Evolutionary conservation across 2,797 vertebrate species (phyloP).

Genomic region (Ataeniobius toweri): DNA sequence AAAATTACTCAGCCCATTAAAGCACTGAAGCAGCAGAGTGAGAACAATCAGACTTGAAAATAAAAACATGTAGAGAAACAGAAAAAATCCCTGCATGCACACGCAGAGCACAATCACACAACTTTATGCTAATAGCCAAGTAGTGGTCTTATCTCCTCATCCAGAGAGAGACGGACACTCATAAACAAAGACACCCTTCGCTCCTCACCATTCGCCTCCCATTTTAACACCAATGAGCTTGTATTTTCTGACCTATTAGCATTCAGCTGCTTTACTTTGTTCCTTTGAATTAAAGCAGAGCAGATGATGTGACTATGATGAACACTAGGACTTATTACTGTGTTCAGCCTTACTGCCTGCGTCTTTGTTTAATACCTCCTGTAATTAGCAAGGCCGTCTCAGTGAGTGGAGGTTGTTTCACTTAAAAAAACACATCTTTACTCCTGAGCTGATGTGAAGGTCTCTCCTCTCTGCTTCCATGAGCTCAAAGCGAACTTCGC

Average conservation of each 20-base stretch:
- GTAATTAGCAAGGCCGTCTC: slow-evolving; percentile 55
- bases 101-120: slow-evolving; percentile 4
- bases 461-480: slow-evolving; percentile 1
- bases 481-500: slow-evolving; percentile 38
- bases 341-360: slow-evolving; percentile 22
- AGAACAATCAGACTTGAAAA: slow-evolving; percentile 28
- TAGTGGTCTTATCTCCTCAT: slow-evolving; percentile 17
- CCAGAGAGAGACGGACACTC: slow-evolving; percentile 21
- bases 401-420: slow-evolving; percentile 11
- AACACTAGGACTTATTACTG: slow-evolving; percentile 39
- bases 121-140: slow-evolving; percentile 13
- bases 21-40: slow-evolving; percentile 47
- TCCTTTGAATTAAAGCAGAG: slow-evolving; percentile 60
- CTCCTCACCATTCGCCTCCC: slow-evolving; percentile 39
- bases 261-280: slow-evolving; percentile 48
- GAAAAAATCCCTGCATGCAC: background rate
- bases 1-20: slow-evolving; percentile 66
- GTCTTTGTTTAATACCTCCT: slow-evolving; percentile 33
- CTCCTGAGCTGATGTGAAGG: slow-evolving; percentile 9
- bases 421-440: background rate
- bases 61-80: slow-evolving; percentile 39
- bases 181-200: background rate
- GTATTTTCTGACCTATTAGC: slow-evolving; percentile 43
- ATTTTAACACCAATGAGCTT: slow-evolving; percentile 30
- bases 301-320: slow-evolving; percentile 55